phyloP scores from a whole-genome alignment of 2,797 vertebrate species.

The Mycteria americana region DNA sequence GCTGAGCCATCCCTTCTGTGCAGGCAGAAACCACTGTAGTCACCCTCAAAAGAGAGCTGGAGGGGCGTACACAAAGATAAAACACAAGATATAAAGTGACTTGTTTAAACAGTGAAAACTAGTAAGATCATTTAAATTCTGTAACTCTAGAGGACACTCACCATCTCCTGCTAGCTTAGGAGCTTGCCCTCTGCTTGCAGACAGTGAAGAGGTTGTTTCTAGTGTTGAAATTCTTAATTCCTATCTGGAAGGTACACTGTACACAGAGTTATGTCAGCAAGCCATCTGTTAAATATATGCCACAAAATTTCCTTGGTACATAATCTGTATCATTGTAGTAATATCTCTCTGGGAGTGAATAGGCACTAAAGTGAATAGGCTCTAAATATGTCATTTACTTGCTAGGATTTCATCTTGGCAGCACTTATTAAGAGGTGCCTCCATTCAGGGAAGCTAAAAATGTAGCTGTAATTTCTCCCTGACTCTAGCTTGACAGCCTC shows the following conservation, averaged over 20 bases:
- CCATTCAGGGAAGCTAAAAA: slow-evolving; percentile 16
- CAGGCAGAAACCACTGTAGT: slow-evolving; percentile 1
- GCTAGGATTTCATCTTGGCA: slow-evolving; percentile 17
- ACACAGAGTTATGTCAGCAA: neutral
- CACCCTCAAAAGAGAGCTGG: neutral
- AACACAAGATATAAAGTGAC: neutral
- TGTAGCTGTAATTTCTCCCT: neutral
- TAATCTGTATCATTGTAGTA: neutral
- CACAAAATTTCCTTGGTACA: neutral
- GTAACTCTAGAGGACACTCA: neutral
- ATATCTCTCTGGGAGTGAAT: neutral
- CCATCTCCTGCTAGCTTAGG: neutral
- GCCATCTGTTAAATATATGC: neutral
- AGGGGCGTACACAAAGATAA: neutral
- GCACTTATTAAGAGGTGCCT: neutral
- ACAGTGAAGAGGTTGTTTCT: neutral
- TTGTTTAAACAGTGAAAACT: neutral
- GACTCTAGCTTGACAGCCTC: neutral
- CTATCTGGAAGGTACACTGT: neutral
- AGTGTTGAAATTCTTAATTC: neutral
- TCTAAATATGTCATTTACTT: neutral
- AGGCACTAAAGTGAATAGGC: too few relatives aligned
- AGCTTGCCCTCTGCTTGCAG: neutral
- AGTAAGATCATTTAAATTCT: neutral
- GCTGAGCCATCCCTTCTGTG: slow-evolving; percentile 55